These are phyloP conservation scores for Threskiornis aethiopicus DNA, from an alignment of 2,797 vertebrate species.

Conservation along the genomic window DNA sequence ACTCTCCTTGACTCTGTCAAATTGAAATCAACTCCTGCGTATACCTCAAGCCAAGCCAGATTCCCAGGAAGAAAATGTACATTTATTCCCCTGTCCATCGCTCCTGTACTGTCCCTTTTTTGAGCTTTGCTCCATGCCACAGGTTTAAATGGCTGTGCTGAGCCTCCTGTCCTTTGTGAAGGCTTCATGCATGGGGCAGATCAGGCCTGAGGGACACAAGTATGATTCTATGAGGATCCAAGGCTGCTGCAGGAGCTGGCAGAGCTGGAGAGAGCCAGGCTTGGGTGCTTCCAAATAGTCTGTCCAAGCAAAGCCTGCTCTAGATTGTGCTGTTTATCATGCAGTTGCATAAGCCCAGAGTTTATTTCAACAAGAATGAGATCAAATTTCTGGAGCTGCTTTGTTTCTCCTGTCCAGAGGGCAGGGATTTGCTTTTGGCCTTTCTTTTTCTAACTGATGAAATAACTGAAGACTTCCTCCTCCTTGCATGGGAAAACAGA, in stretches of 20 bases:
- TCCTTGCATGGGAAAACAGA: neutral
- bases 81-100: neutral
- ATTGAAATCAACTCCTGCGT: neutral
- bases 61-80: neutral
- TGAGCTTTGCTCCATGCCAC: neutral
- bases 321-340: neutral
- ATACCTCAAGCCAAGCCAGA: neutral
- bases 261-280: neutral
- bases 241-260: neutral
- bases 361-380: neutral
- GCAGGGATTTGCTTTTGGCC: neutral
- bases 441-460: neutral
- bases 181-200: neutral
- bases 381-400: neutral
- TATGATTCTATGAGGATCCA: neutral
- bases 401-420: neutral
- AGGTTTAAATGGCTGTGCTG: neutral
- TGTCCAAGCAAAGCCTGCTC: neutral
- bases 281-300: neutral
- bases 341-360: neutral
- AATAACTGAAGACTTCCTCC: neutral
- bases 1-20: neutral
- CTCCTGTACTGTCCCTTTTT: neutral
- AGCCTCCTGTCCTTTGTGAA: neutral
- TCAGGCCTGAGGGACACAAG: neutral